A percentile compares a stretch with the other conserved stretches of the same genome.
phyloP scores from a whole-genome alignment of 2,888 invertebrate species.

The Ectemnius lituratus region DNA sequence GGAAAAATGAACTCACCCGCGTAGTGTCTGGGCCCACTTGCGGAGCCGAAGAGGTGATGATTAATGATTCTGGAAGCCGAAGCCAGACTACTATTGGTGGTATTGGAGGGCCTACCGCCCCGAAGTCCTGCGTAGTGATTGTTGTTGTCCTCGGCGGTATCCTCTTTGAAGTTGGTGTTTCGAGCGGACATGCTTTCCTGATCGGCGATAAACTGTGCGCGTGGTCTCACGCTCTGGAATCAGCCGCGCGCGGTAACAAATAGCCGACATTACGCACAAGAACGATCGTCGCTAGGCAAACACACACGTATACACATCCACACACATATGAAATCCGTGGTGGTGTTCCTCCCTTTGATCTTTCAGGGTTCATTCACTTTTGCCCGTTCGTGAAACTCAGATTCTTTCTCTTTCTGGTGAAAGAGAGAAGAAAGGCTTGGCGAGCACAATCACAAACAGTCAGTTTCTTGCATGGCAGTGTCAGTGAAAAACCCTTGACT shows the following conservation, averaged over 20 bases:
- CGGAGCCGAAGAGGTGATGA: slow-evolving; percentile 85
- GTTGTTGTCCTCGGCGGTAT: slow-evolving; percentile 67
- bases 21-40: slow-evolving; percentile 78
- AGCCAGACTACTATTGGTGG: slow-evolving; percentile 83
- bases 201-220: slow-evolving; percentile 67
- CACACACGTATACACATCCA: slow-evolving; percentile 16
- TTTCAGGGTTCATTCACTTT: not conserved
- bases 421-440: too few relatives aligned
- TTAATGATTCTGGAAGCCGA: slow-evolving; percentile 86
- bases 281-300: slow-evolving; percentile 11
- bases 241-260: slow-evolving; percentile 39
- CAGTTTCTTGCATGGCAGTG: too few relatives aligned
- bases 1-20: slow-evolving; percentile 64
- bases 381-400: too few relatives aligned
- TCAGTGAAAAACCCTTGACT: too few relatives aligned
- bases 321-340: not conserved
- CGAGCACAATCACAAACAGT: too few relatives aligned
- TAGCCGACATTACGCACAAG: slow-evolving; percentile 19
- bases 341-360: not conserved
- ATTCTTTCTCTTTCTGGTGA: not conserved
- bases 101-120: slow-evolving; percentile 78
- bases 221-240: slow-evolving; percentile 70
- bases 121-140: slow-evolving; percentile 78
- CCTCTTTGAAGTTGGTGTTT: slow-evolving; percentile 50
- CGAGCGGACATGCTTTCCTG: slow-evolving; percentile 65